Percentiles rank a stretch among this genome's conserved stretches.
These are phyloP conservation scores for Melipona bicolor DNA, from an alignment of 2,888 invertebrate genomes.

Conservation along the genomic window DNA sequence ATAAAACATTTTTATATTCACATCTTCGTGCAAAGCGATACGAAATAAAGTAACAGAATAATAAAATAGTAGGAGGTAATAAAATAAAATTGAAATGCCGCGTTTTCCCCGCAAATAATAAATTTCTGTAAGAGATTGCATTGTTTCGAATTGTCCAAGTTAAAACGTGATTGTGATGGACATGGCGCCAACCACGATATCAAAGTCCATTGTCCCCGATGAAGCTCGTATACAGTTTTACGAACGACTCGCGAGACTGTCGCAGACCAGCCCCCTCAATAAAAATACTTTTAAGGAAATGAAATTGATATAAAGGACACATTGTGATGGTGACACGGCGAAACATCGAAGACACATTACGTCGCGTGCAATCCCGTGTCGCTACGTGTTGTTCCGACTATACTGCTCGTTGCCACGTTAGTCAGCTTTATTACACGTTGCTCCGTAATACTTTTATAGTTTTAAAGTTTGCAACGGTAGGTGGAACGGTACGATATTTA, in stretches of 20 bases:
- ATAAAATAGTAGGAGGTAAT: not conserved
- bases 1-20: not conserved
- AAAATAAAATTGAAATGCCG: not conserved
- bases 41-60: not conserved
- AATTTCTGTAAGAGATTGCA: conserved; percentile 1
- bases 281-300: conserved; percentile 77
- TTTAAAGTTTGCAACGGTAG: conserved; percentile 27
- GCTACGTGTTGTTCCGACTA: conserved; percentile 32
- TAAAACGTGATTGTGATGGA: conserved; percentile 62
- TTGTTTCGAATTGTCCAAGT: conserved; percentile 16
- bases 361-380: conserved; percentile 6
- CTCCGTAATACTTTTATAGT: not conserved
- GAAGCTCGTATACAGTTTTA: conserved; percentile 64
- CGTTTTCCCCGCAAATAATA: no score
- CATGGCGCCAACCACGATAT: conserved; percentile 62
- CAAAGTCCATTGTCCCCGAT: conserved; percentile 58
- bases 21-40: not conserved
- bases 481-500: conserved; percentile 21
- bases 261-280: conserved; percentile 52
- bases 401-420: conserved; percentile 60
- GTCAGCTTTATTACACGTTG: conserved; percentile 53
- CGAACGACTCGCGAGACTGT: conserved; percentile 62
- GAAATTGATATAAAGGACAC: conserved; percentile 73
- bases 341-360: conserved; percentile 52
- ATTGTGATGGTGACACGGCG: conserved; percentile 64